Evolutionary conservation across 64 coral and sea anemone genomes (phyloP).

Genomic region (Pachyseris speciosa): DNA sequence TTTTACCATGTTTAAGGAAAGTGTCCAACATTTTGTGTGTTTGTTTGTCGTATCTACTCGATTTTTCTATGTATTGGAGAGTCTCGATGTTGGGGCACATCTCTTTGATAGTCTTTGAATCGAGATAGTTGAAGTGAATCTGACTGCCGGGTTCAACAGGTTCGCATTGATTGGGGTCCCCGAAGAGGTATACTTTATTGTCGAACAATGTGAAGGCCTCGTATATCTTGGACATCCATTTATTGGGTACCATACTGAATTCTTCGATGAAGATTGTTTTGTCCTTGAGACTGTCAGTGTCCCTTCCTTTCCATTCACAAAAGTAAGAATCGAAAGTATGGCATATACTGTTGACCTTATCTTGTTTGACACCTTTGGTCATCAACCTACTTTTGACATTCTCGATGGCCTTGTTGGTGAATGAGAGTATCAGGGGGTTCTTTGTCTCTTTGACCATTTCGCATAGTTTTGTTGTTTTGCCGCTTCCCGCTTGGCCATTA

Average conservation of each 20-base stretch:
- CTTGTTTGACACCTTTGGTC: not conserved
- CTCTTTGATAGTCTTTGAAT: not conserved
- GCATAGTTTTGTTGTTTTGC: conserved; percentile 27
- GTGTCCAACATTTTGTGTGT: not conserved
- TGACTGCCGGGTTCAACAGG: conserved; percentile 12
- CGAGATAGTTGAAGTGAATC: not conserved
- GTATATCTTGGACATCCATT: conserved; percentile 15
- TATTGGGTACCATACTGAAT: conserved; percentile 44
- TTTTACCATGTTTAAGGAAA: conserved; percentile 23
- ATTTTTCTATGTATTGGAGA: not conserved
- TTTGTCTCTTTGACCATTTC: not conserved
- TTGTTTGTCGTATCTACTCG: not conserved
- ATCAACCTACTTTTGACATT: not conserved
- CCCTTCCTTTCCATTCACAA: not conserved
- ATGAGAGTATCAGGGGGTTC: not conserved
- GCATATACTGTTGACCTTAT: conserved; percentile 31
- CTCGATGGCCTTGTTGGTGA: not conserved
- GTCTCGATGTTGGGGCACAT: not conserved
- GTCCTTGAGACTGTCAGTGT: not conserved
- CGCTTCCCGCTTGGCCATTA: not conserved
- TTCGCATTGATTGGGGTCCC: not conserved
- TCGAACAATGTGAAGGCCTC: not conserved
- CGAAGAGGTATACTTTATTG: conserved; percentile 4
- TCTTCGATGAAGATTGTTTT: conserved; percentile 54
- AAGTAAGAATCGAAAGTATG: conserved; percentile 40